phyloP scores from a whole-genome alignment of 2,113 vertebrate genomes.

The Protomyctophum bolini region DNA sequence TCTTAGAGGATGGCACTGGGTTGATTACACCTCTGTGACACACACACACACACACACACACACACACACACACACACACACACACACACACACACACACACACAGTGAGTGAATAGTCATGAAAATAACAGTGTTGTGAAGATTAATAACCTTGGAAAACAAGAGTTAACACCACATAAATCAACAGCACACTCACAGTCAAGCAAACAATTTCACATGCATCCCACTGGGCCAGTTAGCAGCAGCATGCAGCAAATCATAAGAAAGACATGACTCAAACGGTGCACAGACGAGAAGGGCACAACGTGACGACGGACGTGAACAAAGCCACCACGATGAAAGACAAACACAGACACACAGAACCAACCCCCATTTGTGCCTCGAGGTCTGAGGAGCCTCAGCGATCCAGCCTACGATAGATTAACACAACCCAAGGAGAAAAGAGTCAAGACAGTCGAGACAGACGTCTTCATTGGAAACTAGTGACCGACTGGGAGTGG shows the following conservation, averaged over 20 bases:
- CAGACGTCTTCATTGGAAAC: not conserved
- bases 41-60: constrained; percentile 5
- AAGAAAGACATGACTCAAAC: constrained; percentile 17
- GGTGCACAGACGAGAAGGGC: not conserved
- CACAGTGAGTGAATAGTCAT: not conserved
- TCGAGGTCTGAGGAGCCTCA: not conserved
- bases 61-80: constrained; percentile 29
- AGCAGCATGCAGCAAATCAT: constrained; percentile 26
- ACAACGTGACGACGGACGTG: not conserved
- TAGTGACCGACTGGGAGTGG: not conserved
- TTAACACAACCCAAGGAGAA: constrained; percentile 10
- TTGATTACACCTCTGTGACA: constrained; percentile 91
- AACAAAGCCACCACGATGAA: constrained; percentile 3
- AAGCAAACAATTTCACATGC: constrained; percentile 25
- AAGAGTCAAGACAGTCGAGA: not conserved
- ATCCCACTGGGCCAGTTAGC: constrained; percentile 23
- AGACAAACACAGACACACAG: not conserved
- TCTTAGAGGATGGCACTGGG: constrained; percentile 85
- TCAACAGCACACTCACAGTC: constrained; percentile 8
- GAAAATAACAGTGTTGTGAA: too few relatives aligned
- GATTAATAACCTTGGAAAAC: not conserved
- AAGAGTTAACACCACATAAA: not conserved
- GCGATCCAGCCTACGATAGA: not conserved
- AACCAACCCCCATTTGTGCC: not conserved
- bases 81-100: constrained; percentile 27